phyloP scores from a whole-genome alignment of 2,888 invertebrate species.

The Zygaena filipendulae region DNA sequence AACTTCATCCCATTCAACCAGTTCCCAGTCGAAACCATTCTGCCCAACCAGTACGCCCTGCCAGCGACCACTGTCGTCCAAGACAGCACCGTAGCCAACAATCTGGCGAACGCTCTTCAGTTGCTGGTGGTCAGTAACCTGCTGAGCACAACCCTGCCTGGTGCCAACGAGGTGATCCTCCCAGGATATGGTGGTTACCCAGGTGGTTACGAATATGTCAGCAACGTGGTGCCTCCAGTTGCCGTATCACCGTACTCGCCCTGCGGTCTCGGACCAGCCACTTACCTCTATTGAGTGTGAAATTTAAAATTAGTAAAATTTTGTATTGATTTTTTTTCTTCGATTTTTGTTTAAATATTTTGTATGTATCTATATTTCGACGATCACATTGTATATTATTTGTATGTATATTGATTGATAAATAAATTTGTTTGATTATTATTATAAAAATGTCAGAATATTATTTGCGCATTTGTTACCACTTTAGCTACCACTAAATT shows the following conservation, averaged over 20 bases:
- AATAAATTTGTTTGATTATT: too few species aligned
- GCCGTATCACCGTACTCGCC: constrained; percentile 2
- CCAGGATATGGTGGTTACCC: constrained; percentile 17
- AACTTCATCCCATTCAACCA: constrained; percentile 2
- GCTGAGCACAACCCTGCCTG: constrained; percentile 36
- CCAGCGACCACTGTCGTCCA: constrained; percentile 32
- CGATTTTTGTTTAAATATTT: too few species aligned
- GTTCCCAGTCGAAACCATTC: constrained; percentile 16
- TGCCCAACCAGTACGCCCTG: constrained; percentile 20
- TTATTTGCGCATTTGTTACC: too few species aligned
- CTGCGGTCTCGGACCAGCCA: constrained; percentile 18
- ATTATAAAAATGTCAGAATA: too few species aligned
- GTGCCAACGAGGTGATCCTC: constrained; percentile 20
- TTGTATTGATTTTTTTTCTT: too few species aligned
- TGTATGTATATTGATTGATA: too few species aligned
- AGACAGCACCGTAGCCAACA: constrained; percentile 46
- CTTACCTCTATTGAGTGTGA: constrained; percentile 25
- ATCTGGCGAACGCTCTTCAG: constrained; percentile 45
- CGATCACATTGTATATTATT: too few species aligned
- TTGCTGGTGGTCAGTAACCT: constrained; percentile 45
- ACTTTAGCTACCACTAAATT: too few species aligned
- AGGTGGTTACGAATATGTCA: constrained; percentile 13
- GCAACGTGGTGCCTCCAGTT: constrained; percentile 12
- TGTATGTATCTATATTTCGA: too few species aligned
- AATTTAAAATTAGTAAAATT: too few species aligned